Evolutionary conservation across 2,797 vertebrate species (phyloP).

Genomic region (Crenichthys baileyi): DNA sequence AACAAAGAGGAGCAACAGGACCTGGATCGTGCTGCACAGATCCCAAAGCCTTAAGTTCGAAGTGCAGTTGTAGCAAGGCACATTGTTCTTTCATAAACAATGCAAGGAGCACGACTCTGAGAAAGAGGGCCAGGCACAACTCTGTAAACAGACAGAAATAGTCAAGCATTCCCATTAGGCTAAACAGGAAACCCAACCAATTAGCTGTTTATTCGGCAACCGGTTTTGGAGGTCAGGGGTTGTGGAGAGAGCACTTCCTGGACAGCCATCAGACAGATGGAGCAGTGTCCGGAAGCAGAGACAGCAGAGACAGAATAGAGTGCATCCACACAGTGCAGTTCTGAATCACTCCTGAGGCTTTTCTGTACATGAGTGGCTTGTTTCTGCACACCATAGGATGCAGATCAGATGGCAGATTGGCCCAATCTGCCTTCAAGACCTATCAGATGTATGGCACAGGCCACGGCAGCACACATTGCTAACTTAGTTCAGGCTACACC

Average conservation of each 20-base stretch:
- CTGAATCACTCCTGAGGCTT: slow-evolving; percentile 28
- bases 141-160: slow-evolving; percentile 86
- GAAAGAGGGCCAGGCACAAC: slow-evolving; percentile 73
- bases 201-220: slow-evolving; percentile 85
- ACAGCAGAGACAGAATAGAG: slow-evolving; percentile 50
- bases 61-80: slow-evolving; percentile 51
- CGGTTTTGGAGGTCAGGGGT: slow-evolving; percentile 77
- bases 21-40: slow-evolving; percentile 53
- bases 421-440: slow-evolving; percentile 59
- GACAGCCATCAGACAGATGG: slow-evolving; percentile 73
- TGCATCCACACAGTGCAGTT: slow-evolving; percentile 1
- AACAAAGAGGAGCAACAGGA: slow-evolving; percentile 44
- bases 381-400: slow-evolving; percentile 31
- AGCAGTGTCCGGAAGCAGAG: slow-evolving; percentile 73
- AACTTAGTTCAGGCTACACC: slow-evolving; percentile 61
- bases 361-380: slow-evolving; percentile 24
- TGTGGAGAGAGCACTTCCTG: slow-evolving; percentile 82
- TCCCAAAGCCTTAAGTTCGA: slow-evolving; percentile 58
- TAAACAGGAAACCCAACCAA: slow-evolving; percentile 87
- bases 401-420: slow-evolving; percentile 58
- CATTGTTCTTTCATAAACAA: slow-evolving; percentile 81
- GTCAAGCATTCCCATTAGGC: slow-evolving; percentile 80
- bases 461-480: slow-evolving; percentile 42
- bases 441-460: slow-evolving; percentile 38
- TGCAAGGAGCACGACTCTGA: slow-evolving; percentile 67